Evolutionary conservation across 2,797 vertebrate genomes (phyloP), one percentile per base, ranked within the genome.

Genomic region (Scolopax bukidnonensis): DNA sequence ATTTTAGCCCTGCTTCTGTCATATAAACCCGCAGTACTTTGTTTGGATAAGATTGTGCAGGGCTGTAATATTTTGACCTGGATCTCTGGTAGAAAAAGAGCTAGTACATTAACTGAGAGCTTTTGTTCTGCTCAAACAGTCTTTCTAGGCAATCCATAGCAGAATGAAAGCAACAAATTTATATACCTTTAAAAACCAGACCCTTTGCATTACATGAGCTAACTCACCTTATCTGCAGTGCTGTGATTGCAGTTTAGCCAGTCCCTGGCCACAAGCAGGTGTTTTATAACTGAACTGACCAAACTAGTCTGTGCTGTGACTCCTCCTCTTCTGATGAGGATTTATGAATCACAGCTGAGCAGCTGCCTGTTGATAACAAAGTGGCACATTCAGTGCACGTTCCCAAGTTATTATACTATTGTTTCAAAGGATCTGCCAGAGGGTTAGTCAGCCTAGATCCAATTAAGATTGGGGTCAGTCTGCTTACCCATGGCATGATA

Each of bases 401-500:
- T 40, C 63, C 50, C 51, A 41, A 56, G 47, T 63, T 76, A 24
- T 82, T 85, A 76, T 60, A 7, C 70, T 27, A 1, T 48, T 79
- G 84, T 95, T 87, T 87, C 75, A 79, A 60, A 38, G 59, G 75
- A 91, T 79, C 60, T 76, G 82, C 59, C 68, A 38, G 54, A 40
- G 87, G 60, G 24, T 77, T 96, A 65, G 47, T 41, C 88, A 90
- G 63, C 59, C 48, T 18, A 90, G 90, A 95, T 89, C 59, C 45
- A 82, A 57, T 85, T 89, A 90, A 96, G 78, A 87, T 83, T 61
- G 74, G 75, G 86, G 80, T 69, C 90, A 80, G n/a, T 15, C 74
- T 79, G 73, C 47, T 54, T 73, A 18, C 32, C 70, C 74, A 6
- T 3, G 38, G 64, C 51, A 16, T 43, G 40, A 70, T 56, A 82